These are phyloP conservation scores for Galago senegalensis DNA, from an alignment of 2,797 vertebrate species.

Conservation along the genomic window DNA sequence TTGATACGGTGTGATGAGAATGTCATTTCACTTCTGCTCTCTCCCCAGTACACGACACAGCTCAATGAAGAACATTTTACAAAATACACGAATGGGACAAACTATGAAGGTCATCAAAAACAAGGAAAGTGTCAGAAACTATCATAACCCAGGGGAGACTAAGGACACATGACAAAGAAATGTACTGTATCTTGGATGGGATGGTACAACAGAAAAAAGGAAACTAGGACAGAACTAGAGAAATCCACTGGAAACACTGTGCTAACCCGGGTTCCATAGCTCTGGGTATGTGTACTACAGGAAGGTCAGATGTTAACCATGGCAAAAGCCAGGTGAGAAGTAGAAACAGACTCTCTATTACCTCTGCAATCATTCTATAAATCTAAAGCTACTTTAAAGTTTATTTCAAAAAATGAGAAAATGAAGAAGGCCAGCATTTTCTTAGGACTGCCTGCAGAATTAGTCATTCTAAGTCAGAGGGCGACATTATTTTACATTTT, in stretches of 20 bases:
- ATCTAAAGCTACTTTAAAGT: neutral
- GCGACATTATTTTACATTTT: neutral
- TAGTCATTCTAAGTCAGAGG: neutral
- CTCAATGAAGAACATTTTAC: neutral
- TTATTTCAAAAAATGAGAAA: neutral
- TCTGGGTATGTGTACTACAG: no score
- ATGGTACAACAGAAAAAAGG: slow-evolving; percentile 2
- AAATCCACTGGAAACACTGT: neutral
- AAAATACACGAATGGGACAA: neutral
- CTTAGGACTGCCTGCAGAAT: neutral
- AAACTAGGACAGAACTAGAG: neutral
- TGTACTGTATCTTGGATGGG: neutral
- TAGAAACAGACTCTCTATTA: neutral
- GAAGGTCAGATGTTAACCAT: neutral
- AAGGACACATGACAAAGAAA: neutral
- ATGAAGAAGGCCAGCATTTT: neutral
- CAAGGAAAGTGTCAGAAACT: neutral
- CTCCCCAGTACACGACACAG: neutral
- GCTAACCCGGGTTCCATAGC: neutral
- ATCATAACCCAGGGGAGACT: neutral
- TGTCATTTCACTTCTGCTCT: neutral
- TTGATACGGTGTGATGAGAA: neutral
- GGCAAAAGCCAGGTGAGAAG: neutral
- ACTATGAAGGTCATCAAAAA: no score
- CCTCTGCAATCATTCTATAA: neutral